These are phyloP conservation scores for Drosophila hydei DNA, from an alignment of 1,140 invertebrate genomes.

Conservation along the genomic window DNA sequence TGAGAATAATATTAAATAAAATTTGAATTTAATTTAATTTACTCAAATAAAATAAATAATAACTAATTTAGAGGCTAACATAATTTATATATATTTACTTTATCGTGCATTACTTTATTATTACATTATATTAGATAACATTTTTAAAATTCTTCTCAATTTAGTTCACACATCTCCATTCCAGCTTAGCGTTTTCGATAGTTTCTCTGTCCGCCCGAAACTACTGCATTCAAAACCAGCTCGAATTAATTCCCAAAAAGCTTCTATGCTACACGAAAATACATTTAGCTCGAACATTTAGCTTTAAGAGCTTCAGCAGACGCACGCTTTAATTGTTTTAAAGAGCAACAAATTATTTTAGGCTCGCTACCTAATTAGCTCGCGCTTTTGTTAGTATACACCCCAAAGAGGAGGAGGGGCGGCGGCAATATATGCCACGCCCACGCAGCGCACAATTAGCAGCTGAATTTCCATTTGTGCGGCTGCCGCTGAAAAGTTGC, in stretches of 20 bases:
- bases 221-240: not conserved
- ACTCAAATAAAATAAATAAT: no score
- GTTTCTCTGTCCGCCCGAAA: no score
- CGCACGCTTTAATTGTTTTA: conserved; percentile 33
- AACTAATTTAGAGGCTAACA: no score
- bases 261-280: conserved; percentile 53
- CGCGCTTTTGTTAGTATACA: conserved; percentile 21
- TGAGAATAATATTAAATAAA: no score
- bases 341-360: conserved; percentile 32
- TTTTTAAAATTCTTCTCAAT: no score
- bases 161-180: no score
- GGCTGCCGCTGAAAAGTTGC: conserved; percentile 36
- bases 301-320: not conserved
- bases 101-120: no score
- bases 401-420: not conserved
- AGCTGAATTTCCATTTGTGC: conserved; percentile 19
- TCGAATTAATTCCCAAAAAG: not conserved
- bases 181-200: no score
- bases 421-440: not conserved
- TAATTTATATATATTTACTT: no score
- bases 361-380: conserved; percentile 51
- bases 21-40: no score
- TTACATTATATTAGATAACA: no score
- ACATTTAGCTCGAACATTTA: conserved; percentile 52
- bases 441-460: conserved; percentile 53